Conservation (phyloP, 2,797 vertebrate genomes). For the Eulemur rubriventer region DNA sequence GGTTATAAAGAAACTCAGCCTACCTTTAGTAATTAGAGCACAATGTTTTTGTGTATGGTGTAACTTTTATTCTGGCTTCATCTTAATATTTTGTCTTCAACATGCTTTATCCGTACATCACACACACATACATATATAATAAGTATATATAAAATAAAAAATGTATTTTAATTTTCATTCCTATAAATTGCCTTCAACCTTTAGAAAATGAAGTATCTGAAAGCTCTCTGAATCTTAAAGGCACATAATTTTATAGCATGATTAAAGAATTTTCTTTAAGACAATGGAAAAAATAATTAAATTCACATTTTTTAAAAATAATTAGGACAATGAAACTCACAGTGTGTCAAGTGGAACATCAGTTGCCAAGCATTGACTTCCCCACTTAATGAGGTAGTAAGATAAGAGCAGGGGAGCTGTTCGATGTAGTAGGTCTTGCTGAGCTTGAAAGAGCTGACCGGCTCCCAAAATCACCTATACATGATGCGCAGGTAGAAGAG, state of each 20-base stretch:
- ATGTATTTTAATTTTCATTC: constrained; percentile 2
- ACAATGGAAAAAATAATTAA: background rate
- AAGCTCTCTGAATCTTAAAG: background rate
- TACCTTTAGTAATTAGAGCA: background rate
- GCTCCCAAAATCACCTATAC: constrained; percentile 89
- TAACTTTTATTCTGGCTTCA: background rate
- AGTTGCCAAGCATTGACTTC: constrained; percentile 90
- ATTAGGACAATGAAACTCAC: constrained; percentile 86
- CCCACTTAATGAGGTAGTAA: constrained; percentile 93
- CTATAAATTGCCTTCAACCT: background rate
- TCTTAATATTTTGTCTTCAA: constrained; percentile 17
- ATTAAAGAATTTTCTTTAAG: background rate
- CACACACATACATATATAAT: background rate
- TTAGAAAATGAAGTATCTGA: constrained; percentile 6
- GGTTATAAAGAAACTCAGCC: constrained; percentile 12
- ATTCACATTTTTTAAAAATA: background rate
- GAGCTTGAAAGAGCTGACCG: constrained; percentile 91
- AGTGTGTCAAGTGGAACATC: constrained; percentile 91
- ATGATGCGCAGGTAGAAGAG: background rate
- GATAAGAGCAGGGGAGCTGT: constrained; percentile 93
- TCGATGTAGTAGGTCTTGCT: constrained; percentile 95
- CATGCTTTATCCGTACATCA: background rate
- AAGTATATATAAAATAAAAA: background rate
- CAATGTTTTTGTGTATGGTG: background rate
- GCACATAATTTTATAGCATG: background rate